A percentile compares a stretch with the other conserved stretches of the same genome.
Evolutionary conservation across 2,113 vertebrate species (phyloP).

Genomic region (Halichoerus grypus): DNA sequence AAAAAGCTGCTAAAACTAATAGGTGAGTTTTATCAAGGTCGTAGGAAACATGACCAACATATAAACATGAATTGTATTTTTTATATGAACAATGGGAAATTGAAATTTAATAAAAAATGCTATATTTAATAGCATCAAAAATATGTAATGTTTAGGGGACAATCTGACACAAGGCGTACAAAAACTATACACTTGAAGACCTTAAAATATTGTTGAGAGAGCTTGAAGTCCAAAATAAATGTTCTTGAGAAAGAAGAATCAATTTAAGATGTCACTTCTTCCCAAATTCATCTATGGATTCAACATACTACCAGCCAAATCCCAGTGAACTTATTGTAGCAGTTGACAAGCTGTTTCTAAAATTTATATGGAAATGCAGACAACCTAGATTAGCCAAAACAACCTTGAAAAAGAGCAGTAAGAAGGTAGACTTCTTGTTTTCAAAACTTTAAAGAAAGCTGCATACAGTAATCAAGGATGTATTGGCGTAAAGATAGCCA

Average conservation of each 20-base stretch:
- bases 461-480: not conserved
- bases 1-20: not conserved
- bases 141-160: not conserved
- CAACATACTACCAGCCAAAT: not conserved
- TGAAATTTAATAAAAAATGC: not conserved
- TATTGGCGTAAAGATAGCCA: not conserved
- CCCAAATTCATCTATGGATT: not conserved
- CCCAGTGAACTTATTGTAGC: not conserved
- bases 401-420: not conserved
- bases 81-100: not conserved
- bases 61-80: not conserved
- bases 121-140: not conserved
- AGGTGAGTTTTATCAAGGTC: constrained; percentile 19
- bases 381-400: not conserved
- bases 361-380: not conserved
- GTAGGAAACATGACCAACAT: not conserved
- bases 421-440: not conserved
- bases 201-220: not conserved
- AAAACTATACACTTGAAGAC: not conserved
- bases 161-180: not conserved
- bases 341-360: not conserved
- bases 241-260: not conserved
- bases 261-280: not conserved
- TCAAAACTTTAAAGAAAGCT: not conserved
- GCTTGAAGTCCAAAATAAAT: constrained; percentile 18